These are phyloP conservation scores for Megaptera novaeangliae DNA, from an alignment of 2,113 vertebrate genomes.

Conservation along the genomic window DNA sequence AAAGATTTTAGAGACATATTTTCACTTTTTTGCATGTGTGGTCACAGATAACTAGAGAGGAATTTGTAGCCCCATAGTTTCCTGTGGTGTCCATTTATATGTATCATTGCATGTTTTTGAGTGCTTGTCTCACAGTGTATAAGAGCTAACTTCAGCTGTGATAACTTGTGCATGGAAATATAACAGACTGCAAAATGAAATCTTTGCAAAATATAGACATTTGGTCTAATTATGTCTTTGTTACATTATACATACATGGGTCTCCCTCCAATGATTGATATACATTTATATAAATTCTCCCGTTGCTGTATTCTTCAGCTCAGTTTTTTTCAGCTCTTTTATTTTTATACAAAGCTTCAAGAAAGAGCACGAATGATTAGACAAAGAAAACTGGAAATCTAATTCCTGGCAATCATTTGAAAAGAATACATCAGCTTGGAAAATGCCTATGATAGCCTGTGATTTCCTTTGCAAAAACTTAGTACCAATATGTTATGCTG, in stretches of 20 bases:
- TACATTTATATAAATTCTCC: background rate
- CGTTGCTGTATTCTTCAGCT: background rate
- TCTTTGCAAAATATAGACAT: constrained; percentile 48
- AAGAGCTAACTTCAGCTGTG: constrained; percentile 33
- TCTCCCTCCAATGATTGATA: background rate
- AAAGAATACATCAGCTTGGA: constrained; percentile 50
- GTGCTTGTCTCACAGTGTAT: background rate
- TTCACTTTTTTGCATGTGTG: background rate
- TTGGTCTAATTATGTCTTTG: constrained; percentile 19
- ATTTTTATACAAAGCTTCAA: constrained; percentile 33
- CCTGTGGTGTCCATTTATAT: background rate
- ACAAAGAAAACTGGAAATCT: constrained; percentile 55
- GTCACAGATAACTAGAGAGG: background rate
- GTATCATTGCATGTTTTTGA: constrained; percentile 44
- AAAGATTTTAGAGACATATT: background rate
- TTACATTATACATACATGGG: background rate
- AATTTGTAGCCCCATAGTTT: background rate
- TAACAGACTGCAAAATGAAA: constrained; percentile 36
- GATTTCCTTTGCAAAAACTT: background rate
- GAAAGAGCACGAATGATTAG: constrained; percentile 48
- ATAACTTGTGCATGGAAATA: constrained; percentile 44
- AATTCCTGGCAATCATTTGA: constrained; percentile 50
- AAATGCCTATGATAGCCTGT: constrained; percentile 10
- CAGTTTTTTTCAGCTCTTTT: constrained; percentile 13
- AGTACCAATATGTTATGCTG: constrained; percentile 9